These are phyloP conservation scores for Poecile montanus DNA, from an alignment of 2,797 vertebrate genomes.

Conservation along the genomic window DNA sequence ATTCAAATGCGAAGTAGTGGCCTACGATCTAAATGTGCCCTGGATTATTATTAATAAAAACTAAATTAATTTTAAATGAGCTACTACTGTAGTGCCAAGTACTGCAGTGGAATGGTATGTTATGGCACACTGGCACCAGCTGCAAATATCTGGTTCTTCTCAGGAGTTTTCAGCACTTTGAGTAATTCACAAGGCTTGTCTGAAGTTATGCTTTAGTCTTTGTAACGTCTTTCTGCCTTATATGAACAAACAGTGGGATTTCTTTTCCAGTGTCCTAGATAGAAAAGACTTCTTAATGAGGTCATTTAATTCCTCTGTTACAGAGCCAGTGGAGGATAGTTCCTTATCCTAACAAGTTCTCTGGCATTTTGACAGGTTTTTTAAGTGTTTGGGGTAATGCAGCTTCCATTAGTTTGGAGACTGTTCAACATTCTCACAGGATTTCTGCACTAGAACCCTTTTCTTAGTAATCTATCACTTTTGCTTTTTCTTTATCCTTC, in stretches of 20 bases:
- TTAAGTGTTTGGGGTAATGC: not conserved
- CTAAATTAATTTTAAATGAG: slow-evolving; percentile 28
- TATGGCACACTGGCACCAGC: slow-evolving; percentile 25
- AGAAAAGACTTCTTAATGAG: slow-evolving; percentile 15
- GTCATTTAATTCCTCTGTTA: slow-evolving; percentile 41
- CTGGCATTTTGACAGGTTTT: not conserved
- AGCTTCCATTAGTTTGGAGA: not conserved
- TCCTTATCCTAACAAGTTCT: slow-evolving; percentile 14
- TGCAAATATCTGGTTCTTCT: slow-evolving; percentile 59
- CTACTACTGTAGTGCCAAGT: not conserved
- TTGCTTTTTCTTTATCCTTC: not conserved
- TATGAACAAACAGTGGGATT: slow-evolving; percentile 44
- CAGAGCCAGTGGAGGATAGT: not conserved
- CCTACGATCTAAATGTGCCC: not conserved
- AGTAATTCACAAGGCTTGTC: slow-evolving; percentile 42
- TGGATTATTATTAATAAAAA: slow-evolving; percentile 40
- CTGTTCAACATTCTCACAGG: not conserved
- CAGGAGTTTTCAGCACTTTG: slow-evolving; percentile 53
- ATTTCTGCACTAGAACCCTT: not conserved
- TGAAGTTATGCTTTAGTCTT: slow-evolving; percentile 17
- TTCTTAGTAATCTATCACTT: not conserved
- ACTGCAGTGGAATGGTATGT: not conserved
- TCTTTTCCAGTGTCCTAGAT: slow-evolving; percentile 20
- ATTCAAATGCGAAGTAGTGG: slow-evolving; percentile 1
- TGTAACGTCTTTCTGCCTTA: slow-evolving; percentile 47